These are phyloP conservation scores for Caracal caracal DNA, from an alignment of 2,113 vertebrate species.

Conservation along the genomic window DNA sequence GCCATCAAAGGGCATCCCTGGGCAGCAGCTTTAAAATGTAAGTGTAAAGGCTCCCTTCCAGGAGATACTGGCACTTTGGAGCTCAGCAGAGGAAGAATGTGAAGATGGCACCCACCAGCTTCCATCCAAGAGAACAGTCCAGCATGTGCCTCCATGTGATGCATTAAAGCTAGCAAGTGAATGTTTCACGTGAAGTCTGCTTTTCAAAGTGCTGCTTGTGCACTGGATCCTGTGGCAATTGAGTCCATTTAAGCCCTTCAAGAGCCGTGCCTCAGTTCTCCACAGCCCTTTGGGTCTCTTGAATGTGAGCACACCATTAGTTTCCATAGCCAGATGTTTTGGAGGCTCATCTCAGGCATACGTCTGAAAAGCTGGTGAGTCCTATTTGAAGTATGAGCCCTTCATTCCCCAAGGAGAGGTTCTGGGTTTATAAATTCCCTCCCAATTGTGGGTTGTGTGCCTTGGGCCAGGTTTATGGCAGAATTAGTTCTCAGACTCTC, in stretches of 20 bases:
- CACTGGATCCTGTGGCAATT: neutral
- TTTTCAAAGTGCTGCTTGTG: neutral
- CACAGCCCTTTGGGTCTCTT: neutral
- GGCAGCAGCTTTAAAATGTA: neutral
- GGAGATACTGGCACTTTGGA: neutral
- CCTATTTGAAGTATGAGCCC: neutral
- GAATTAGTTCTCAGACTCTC: neutral
- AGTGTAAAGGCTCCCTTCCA: neutral
- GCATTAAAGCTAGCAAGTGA: neutral
- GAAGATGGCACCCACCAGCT: neutral
- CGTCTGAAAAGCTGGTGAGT: neutral
- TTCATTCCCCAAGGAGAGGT: neutral
- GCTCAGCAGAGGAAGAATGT: neutral
- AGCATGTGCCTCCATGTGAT: fast-evolving
- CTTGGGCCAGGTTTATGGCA: neutral
- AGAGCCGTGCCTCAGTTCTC: neutral
- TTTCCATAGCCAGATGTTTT: neutral
- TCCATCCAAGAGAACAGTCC: neutral
- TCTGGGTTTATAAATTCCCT: neutral
- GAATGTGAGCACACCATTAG: neutral
- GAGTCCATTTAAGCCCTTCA: neutral
- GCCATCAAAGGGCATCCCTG: neutral
- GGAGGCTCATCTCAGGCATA: neutral
- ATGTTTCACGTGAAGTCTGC: neutral
- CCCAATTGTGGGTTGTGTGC: too few species aligned